These are phyloP conservation scores for Drosophila antonietae DNA, from an alignment of 2,888 invertebrate genomes.

Conservation along the genomic window DNA sequence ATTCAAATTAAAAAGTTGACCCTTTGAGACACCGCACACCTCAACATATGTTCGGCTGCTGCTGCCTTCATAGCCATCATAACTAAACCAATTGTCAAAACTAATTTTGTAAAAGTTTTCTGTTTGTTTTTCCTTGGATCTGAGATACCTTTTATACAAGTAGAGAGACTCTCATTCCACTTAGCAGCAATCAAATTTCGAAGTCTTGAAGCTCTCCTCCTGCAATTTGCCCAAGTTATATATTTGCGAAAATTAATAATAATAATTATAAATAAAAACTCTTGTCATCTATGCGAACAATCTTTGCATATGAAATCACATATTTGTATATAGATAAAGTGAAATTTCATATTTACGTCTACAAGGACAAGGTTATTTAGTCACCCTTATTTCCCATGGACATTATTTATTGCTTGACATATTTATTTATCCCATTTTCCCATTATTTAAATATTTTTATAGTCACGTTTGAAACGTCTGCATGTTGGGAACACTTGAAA, in stretches of 20 bases:
- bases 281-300: background rate
- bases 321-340: background rate
- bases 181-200: background rate
- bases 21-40: background rate
- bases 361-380: background rate
- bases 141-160: too few species aligned
- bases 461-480: background rate
- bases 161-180: too few species aligned
- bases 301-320: too few species aligned
- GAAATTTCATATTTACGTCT: background rate
- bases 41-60: background rate
- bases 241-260: background rate
- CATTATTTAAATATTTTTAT: conserved; percentile 6
- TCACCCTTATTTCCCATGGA: background rate
- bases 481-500: background rate
- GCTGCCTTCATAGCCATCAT: background rate
- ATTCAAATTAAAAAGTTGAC: background rate
- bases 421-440: background rate
- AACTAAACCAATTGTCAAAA: conserved; percentile 7
- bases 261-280: background rate
- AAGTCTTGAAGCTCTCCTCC: background rate
- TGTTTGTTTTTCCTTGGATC: background rate
- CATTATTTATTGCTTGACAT: background rate
- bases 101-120: background rate
- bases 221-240: too few species aligned